phyloP scores from a whole-genome alignment of 2,113 vertebrate genomes.

The Perca fluviatilis region DNA sequence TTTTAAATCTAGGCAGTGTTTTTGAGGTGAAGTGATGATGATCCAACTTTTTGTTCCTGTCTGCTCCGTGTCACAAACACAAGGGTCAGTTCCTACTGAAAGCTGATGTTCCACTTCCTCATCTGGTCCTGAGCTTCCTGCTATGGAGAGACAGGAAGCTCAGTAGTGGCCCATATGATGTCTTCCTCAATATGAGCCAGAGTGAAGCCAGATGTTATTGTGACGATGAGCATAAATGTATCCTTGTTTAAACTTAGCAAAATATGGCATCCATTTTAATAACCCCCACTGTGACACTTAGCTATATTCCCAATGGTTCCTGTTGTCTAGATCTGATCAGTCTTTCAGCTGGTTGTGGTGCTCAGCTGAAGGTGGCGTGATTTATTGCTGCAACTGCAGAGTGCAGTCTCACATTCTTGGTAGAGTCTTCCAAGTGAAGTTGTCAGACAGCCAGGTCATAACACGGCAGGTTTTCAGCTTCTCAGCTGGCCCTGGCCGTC shows the following conservation, averaged over 20 bases:
- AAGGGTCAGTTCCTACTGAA: conserved; percentile 72
- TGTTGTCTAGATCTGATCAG: conserved; percentile 18
- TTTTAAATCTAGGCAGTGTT: not conserved
- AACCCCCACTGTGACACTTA: not conserved
- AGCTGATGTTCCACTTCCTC: conserved; percentile 79
- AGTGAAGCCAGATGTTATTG: conserved; percentile 36
- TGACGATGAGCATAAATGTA: not conserved
- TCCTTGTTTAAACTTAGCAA: conserved; percentile 12
- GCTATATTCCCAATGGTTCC: conserved; percentile 4
- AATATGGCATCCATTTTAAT: conserved; percentile 4
- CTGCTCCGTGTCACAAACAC: conserved; percentile 59
- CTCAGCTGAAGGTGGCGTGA: conserved; percentile 31
- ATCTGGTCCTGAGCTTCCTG: conserved; percentile 71
- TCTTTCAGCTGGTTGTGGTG: conserved; percentile 20
- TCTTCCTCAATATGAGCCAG: conserved; percentile 13
- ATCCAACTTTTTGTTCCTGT: conserved; percentile 41
- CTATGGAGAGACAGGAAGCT: conserved; percentile 63
- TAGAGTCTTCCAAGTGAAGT: conserved; percentile 39
- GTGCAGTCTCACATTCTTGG: conserved; percentile 46
- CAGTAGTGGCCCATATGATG: conserved; percentile 21
- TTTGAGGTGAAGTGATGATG: conserved; percentile 20
- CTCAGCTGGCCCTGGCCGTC: conserved; percentile 74
- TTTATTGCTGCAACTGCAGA: conserved; percentile 55
- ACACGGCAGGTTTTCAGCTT: conserved; percentile 40
- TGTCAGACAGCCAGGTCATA: conserved; percentile 33